These are phyloP conservation scores for Barnardius zonarius DNA, from an alignment of 2,113 vertebrate species.

Conservation along the genomic window DNA sequence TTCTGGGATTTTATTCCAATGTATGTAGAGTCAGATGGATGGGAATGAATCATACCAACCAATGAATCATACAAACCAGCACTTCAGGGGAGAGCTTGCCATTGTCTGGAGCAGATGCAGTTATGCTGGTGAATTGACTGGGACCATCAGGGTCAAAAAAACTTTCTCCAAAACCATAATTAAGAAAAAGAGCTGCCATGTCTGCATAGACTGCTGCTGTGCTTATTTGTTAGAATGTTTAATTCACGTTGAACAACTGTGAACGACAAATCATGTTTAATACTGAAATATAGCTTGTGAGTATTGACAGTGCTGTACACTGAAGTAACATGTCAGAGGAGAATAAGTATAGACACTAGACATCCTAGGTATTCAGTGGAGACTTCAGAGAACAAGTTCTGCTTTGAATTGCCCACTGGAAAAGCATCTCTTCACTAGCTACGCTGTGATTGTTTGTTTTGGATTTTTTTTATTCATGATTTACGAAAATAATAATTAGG, in stretches of 20 bases:
- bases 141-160: background rate
- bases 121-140: background rate
- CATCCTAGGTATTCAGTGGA: background rate
- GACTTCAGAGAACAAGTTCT: background rate
- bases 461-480: background rate
- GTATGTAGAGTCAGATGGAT: background rate
- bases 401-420: background rate
- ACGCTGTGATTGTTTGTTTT: background rate
- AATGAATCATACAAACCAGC: background rate
- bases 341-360: accelerated
- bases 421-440: background rate
- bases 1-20: background rate
- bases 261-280: background rate
- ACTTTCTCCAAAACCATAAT: background rate
- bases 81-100: background rate
- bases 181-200: background rate
- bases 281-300: background rate
- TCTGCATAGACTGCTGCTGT: background rate
- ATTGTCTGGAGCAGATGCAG: background rate
- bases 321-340: background rate
- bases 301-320: background rate
- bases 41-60: background rate
- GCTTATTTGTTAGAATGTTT: background rate
- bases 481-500: background rate
- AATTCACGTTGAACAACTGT: background rate